Conservation (phyloP, 1,140 invertebrate species). For the Bombus pyrosoma region DNA sequence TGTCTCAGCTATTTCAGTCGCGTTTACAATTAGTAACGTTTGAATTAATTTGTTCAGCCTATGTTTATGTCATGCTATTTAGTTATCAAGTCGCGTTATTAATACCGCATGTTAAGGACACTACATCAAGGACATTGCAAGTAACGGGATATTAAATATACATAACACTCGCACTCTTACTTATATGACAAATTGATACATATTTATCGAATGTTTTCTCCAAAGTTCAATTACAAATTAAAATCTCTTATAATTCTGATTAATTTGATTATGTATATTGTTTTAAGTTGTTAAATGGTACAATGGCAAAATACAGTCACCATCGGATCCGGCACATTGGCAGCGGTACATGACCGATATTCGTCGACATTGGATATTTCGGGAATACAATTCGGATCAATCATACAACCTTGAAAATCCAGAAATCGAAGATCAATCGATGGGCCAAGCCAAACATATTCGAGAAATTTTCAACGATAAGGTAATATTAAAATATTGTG, state of each 20-base stretch:
- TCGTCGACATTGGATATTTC: constrained; percentile 64
- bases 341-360: constrained; percentile 38
- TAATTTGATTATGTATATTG: background rate
- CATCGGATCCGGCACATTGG: constrained; percentile 38
- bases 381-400: constrained; percentile 51
- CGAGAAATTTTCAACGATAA: constrained; percentile 73
- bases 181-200: background rate
- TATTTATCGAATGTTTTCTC: background rate
- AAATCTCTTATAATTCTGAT: background rate
- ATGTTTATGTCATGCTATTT: background rate
- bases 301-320: constrained; percentile 54
- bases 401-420: constrained; percentile 70
- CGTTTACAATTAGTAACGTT: background rate
- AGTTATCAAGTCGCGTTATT: background rate
- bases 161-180: background rate
- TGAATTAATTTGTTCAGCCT: constrained; percentile 1
- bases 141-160: background rate
- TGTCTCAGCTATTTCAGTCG: background rate
- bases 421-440: constrained; percentile 76
- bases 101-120: background rate
- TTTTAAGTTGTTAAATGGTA: constrained; percentile 58
- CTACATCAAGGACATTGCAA: background rate
- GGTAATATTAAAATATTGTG: constrained; percentile 58
- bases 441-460: constrained; percentile 78
- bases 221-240: background rate